Base-by-base conservation (phyloP, 1,140 invertebrate species). In the Penaeus chinensis region DNA sequence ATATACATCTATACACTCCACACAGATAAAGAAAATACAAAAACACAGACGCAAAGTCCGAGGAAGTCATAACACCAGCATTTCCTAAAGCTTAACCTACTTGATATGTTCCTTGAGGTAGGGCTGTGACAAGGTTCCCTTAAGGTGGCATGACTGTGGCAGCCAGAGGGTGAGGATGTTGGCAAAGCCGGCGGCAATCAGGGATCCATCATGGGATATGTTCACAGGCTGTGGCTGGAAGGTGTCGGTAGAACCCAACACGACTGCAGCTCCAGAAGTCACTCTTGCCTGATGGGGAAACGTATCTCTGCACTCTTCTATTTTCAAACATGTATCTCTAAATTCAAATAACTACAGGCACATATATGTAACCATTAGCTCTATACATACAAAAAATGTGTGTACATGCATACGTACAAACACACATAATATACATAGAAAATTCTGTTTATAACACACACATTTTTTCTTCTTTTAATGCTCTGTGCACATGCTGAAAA, bases 161-260 rank as follows among this genome's bases (percentile, higher is more conserved):
- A 92, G 93, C 95, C 96, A 97, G 37, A 96, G 91, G 10, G 96
- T 96, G 42, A 96, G 91, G 71, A 93, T 94, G n/a, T 93, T 93
- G 42, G 93, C 94, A 93, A 96, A 97, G 16, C 93, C 94, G 32
- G 95, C 95, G 37, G 94, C 95, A 27, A 97, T 90, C 24, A 96
- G 91, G 2, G 96, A 96, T 54, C 95, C 96, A 93, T 97, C 96
- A 71, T 94, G 92, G 1, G 96, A 95, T 91, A 96, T 97, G 74
- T 93, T 93, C 1, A 95, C 92, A n/a, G 87, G 93, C 92, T 47
- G 93, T 93, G 65, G 94, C 92, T 11, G 93, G 89, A 22, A 95
- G 90, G 89, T 95, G 92, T 32, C 94, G 92, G 91, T 96, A 96
- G 79, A 93, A 94, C 3, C 95, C 95, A 54, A 94, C 92, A 74